Conservation (phyloP, 2,113 vertebrate genomes). For the Anoura caudifer region DNA sequence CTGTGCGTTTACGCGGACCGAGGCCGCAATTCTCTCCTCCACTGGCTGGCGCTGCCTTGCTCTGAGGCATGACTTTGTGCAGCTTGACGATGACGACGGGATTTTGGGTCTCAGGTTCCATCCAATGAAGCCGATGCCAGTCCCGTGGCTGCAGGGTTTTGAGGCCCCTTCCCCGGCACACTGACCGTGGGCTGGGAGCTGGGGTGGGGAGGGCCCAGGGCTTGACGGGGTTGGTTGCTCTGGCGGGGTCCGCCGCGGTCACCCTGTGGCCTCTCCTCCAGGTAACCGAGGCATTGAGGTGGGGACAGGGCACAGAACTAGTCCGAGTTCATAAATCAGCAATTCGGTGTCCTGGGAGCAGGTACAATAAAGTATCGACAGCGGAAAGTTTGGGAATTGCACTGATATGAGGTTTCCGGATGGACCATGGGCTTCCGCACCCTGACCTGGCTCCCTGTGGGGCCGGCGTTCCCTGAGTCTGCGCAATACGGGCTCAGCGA, state of each 20-base stretch:
- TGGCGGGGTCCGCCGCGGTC: accelerated
- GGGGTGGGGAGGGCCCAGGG: accelerated
- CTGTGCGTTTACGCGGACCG: not conserved
- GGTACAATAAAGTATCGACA: not conserved
- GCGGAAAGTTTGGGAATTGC: not conserved
- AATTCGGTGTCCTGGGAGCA: not conserved
- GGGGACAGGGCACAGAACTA: not conserved
- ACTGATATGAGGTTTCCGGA: constrained; percentile 47
- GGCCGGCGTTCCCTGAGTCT: not conserved
- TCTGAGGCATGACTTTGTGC: not conserved
- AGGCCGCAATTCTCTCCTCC: accelerated
- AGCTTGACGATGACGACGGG: not conserved
- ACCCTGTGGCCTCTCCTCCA: accelerated
- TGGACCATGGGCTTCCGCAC: not conserved
- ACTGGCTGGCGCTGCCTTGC: not conserved
- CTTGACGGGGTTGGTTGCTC: no score
- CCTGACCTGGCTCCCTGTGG: not conserved
- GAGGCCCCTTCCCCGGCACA: no score
- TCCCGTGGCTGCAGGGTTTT: not conserved
- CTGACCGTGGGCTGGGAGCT: accelerated
- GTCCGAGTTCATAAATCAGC: not conserved
- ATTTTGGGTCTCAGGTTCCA: not conserved
- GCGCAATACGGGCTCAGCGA: not conserved
- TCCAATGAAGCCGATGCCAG: accelerated
- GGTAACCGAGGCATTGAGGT: accelerated